Percentiles rank a stretch among this genome's conserved stretches.
Evolutionary conservation across 2,113 vertebrate species (phyloP).

Genomic region (Paratilapia polleni): DNA sequence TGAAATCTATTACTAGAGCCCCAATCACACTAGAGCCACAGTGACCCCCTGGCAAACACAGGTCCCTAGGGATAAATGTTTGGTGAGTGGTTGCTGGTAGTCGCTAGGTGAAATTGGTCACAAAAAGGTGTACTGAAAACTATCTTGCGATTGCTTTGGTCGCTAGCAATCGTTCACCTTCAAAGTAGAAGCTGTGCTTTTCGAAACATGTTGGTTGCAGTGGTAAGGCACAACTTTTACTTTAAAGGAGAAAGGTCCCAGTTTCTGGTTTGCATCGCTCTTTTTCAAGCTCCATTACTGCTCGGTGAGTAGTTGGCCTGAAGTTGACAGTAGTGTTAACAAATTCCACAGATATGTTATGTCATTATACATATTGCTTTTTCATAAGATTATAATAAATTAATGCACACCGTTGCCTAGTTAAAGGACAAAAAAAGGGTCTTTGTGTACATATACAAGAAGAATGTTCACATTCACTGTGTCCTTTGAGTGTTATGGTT

Average conservation of each 20-base stretch:
- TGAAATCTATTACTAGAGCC: not conserved
- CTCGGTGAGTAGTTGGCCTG: no score
- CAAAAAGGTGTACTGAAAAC: no score
- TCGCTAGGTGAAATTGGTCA: no score
- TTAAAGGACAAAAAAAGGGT: not conserved
- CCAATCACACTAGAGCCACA: not conserved
- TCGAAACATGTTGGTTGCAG: no score
- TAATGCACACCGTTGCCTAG: not conserved
- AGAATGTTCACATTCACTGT: not conserved
- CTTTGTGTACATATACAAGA: not conserved
- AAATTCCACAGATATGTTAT: not conserved
- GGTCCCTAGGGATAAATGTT: not conserved
- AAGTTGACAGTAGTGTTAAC: not conserved
- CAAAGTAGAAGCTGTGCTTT: no score
- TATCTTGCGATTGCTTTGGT: no score
- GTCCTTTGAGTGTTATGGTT: not conserved
- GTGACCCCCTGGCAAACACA: not conserved
- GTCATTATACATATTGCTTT: not conserved
- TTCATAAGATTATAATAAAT: not conserved
- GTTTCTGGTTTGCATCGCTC: no score
- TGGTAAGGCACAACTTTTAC: no score
- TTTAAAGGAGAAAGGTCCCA: no score
- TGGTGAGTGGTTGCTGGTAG: no score
- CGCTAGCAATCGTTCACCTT: no score
- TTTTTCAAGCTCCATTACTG: no score